A percentile compares a stretch with the other conserved stretches of the same genome.
These are phyloP conservation scores for Cheirogaleus major DNA, from an alignment of 2,797 vertebrate species.

Conservation along the genomic window DNA sequence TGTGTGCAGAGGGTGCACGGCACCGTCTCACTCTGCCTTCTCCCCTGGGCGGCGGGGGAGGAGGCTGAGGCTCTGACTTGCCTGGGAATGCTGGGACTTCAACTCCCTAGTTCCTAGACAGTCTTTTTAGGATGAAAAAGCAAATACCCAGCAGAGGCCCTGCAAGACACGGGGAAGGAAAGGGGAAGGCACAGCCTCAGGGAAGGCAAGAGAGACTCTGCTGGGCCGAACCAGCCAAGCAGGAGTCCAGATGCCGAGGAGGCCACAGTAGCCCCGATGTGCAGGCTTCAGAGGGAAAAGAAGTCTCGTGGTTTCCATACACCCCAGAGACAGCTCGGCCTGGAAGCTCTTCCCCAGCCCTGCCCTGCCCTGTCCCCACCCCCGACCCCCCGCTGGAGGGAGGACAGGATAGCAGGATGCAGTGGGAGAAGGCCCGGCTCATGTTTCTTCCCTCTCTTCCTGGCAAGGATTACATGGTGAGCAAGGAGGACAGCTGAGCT, in stretches of 20 bases:
- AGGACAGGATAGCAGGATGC: slow-evolving; percentile 70
- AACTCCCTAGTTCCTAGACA: not conserved
- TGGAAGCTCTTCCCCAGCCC: not conserved
- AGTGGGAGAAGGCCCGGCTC: slow-evolving; percentile 67
- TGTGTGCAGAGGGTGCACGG: fast-evolving
- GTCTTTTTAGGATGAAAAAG: not conserved
- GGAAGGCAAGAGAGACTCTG: not conserved
- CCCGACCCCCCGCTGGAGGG: not conserved
- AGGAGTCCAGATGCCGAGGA: not conserved
- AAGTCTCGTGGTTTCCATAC: not conserved
- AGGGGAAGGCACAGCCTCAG: not conserved
- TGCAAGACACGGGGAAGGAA: not conserved
- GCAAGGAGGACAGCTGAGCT: slow-evolving; percentile 77
- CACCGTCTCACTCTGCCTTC: not conserved
- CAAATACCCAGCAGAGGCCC: not conserved
- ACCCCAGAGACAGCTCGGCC: not conserved
- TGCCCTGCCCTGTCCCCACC: slow-evolving; percentile 43
- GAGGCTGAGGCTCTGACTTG: not conserved
- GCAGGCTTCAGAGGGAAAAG: not conserved
- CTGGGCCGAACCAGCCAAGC: no score
- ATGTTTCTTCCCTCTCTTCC: slow-evolving; percentile 73
- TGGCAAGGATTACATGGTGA: slow-evolving; percentile 72
- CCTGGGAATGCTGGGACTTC: not conserved
- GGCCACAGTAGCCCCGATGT: not conserved
- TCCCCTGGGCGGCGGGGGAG: not conserved